phyloP scores from a whole-genome alignment of 2,797 vertebrate species.

The Phoxinus dragarum region DNA sequence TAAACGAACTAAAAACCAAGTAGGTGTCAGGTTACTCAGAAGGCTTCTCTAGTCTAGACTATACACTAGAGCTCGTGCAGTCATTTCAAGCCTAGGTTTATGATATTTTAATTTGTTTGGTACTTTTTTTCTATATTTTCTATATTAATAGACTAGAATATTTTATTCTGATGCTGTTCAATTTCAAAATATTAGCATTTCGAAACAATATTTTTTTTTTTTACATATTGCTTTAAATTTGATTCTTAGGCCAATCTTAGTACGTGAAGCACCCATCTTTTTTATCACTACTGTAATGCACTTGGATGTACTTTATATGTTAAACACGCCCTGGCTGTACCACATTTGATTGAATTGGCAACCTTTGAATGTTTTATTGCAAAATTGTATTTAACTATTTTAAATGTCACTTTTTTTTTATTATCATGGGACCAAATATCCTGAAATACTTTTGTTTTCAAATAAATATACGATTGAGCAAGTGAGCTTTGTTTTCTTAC shows the following conservation, averaged over 20 bases:
- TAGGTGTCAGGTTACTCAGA: conserved; percentile 6
- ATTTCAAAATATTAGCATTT: not conserved
- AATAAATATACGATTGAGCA: conserved; percentile 64
- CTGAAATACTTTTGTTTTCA: conserved; percentile 58
- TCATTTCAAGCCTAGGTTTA: conserved; percentile 30
- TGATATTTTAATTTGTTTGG: conserved; percentile 26
- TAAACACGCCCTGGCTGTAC: not conserved
- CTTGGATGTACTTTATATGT: conserved; percentile 26
- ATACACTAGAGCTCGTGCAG: not conserved
- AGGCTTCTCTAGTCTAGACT: conserved; percentile 22
- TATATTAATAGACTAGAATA: conserved; percentile 12
- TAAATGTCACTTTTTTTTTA: conserved; percentile 60
- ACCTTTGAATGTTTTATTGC: conserved; percentile 34
- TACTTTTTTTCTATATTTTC: conserved; percentile 43
- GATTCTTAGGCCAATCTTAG: not conserved
- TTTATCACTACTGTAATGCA: conserved; percentile 32
- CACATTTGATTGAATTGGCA: not conserved
- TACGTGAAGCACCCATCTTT: not conserved
- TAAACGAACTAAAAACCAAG: not conserved
- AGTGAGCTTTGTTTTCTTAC: not conserved
- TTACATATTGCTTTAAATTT: not conserved
- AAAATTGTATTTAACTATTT: conserved; percentile 40
- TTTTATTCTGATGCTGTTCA: conserved; percentile 34
- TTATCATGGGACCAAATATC: conserved; percentile 65
- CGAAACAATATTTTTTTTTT: not conserved